A percentile compares a stretch with the other conserved stretches of the same genome.
phyloP scores from a whole-genome alignment of 2,113 vertebrate genomes.

The Bungarus multicinctus region DNA sequence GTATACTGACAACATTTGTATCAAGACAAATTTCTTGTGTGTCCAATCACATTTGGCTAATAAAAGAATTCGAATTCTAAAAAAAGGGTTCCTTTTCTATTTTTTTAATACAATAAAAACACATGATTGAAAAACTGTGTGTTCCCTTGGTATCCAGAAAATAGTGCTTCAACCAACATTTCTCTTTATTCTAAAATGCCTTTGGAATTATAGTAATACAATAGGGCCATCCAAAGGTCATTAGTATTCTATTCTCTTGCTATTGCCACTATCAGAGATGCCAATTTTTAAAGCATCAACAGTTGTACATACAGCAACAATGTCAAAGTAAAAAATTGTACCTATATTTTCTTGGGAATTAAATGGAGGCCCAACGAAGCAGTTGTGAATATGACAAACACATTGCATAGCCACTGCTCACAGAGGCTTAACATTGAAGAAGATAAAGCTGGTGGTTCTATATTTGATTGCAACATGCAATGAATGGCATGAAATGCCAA shows the following conservation, averaged over 20 bases:
- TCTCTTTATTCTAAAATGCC: neutral
- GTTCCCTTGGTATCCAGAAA: neutral
- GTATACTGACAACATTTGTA: no score
- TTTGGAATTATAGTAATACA: neutral
- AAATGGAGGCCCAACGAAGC: neutral
- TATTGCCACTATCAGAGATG: neutral
- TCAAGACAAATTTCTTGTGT: no score
- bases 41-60: no score
- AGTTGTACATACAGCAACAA: neutral
- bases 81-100: neutral
- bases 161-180: neutral
- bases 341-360: neutral
- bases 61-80: no score
- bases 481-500: neutral
- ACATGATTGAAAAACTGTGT: neutral
- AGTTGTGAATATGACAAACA: no score
- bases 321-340: neutral
- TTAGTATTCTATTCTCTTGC: neutral
- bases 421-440: neutral
- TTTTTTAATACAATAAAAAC: neutral
- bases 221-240: neutral
- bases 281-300: neutral
- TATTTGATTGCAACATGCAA: neutral
- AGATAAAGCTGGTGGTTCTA: neutral
- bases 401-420: neutral